phyloP scores from a whole-genome alignment of 2,797 vertebrate genomes.

The Sparus aurata region DNA sequence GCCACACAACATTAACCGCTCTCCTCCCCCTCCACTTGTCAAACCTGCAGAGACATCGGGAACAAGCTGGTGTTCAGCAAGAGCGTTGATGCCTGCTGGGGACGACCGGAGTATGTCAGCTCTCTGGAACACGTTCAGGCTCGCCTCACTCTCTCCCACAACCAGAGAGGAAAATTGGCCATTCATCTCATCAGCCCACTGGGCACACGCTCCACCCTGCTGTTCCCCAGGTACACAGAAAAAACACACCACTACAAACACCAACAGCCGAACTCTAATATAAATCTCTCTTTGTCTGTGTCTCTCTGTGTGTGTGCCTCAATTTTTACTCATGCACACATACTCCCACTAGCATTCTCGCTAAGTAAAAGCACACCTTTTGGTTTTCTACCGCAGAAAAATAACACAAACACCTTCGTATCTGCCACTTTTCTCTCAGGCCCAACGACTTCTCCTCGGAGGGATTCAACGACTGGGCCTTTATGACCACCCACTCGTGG shows the following conservation, averaged over 20 bases:
- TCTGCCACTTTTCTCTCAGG: slow-evolving; percentile 76
- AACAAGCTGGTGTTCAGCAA: slow-evolving; percentile 91
- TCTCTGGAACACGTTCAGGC: slow-evolving; percentile 95
- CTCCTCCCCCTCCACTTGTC: slow-evolving; percentile 47
- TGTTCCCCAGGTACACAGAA: slow-evolving; percentile 91
- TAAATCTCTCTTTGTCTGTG: slow-evolving; percentile 15
- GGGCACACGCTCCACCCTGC: slow-evolving; percentile 94
- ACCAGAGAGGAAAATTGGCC: slow-evolving; percentile 94
- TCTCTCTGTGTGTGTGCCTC: slow-evolving; percentile 20
- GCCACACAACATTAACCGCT: slow-evolving; percentile 71
- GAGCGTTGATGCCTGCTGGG: slow-evolving; percentile 91
- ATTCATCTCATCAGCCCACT: slow-evolving; percentile 95
- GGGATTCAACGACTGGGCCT: slow-evolving; percentile 97
- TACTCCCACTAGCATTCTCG: slow-evolving; percentile 15
- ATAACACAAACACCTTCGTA: background rate
- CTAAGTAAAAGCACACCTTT: background rate
- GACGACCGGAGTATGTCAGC: slow-evolving; percentile 89
- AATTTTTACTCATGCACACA: no score
- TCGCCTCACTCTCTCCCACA: slow-evolving; percentile 94
- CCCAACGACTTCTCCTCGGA: slow-evolving; percentile 94
- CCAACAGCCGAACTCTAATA: slow-evolving; percentile 13
- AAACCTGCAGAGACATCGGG: slow-evolving; percentile 90
- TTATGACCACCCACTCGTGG: slow-evolving; percentile 98
- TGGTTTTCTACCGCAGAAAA: background rate
- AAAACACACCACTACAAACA: slow-evolving; percentile 35